Percentiles rank a stretch among this genome's conserved stretches.
Conservation (phyloP, 2,113 vertebrate genomes). For the Calonectris borealis region DNA sequence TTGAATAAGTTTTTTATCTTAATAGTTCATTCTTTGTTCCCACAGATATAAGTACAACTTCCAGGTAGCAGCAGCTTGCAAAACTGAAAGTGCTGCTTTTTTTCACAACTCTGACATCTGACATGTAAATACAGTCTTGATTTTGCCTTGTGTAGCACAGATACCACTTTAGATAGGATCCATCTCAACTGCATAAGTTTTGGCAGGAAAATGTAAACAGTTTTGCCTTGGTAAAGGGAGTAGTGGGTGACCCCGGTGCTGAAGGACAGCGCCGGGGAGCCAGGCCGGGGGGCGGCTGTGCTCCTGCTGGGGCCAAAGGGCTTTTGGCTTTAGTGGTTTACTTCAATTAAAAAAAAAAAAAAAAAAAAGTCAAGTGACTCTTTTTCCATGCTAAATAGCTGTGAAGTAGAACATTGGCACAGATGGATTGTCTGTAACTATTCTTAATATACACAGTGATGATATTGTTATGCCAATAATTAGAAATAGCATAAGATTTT, state of each 20-base stretch:
- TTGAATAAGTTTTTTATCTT: not conserved
- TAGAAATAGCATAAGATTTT: not conserved
- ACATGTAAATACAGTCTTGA: not conserved
- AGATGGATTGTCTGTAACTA: not conserved
- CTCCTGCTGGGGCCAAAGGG: not conserved
- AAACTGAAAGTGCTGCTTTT: not conserved
- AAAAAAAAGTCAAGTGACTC: not conserved
- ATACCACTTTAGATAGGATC: not conserved
- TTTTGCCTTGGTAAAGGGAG: not conserved
- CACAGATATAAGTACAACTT: not conserved
- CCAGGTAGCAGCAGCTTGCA: not conserved
- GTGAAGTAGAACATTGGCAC: not conserved
- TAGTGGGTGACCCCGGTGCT: not conserved
- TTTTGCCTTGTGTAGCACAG: not conserved
- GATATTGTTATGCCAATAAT: not conserved
- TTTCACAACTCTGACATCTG: not conserved
- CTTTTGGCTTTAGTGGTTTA: not conserved
- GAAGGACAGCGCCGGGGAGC: not conserved
- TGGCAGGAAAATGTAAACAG: not conserved
- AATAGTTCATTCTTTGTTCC: not conserved
- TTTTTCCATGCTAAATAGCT: not conserved
- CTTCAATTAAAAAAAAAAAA: not conserved
- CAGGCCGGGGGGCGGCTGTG: rapidly evolving
- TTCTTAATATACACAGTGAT: not conserved
- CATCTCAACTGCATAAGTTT: not conserved